Evolutionary conservation across 2,888 invertebrate species (phyloP), one percentile per base, ranked within the genome.

Genomic region (Bembecia ichneumoniformis): DNA sequence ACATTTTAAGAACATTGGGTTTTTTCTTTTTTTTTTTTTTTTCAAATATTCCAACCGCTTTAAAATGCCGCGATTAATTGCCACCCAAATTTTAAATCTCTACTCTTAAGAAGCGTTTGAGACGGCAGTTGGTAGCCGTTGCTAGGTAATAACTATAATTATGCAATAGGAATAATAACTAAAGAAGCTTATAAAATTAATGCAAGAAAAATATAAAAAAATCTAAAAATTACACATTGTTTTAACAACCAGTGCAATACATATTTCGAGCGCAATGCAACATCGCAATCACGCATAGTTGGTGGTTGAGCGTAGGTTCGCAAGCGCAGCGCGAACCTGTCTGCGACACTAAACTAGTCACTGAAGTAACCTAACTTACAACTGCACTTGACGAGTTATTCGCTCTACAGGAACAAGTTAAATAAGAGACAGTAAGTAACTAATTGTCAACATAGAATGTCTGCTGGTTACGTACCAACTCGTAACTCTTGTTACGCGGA

Each of bases 351-450:
- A 64, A 68, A 64, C 69, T 70, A 74, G 71, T 72, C 68, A 28
- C 62, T 63, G 58, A 16, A 60, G 66, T 60, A 69, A 72, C 63
- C 67, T 60, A 69, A 73, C 63, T 68, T 71, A 58, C 64, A 60
- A 58, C 58, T 55, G 57, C 59, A 58, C 47, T 47, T 60, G 58
- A 54, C 46, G 59, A 66, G 63, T 68, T 64, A 62, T 67, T 64
- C 66, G 58, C 53, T 57, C 57, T 57, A 54, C 51, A 55, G 56
- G 57, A 63, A 66, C 66, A 71, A 71, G 65, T 68, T 68, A 60
- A 66, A 69, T 60, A 40, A 14, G 65, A 62, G 65, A 71, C 66
- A 68, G 68, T 71, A 66, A 67, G 64, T 68, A 71, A 65, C 40
- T 40, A 40, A 40, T 66, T 71, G 40, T 40, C 40, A 40, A 14